Percentiles rank a stretch among this genome's conserved stretches.
phyloP scores from a whole-genome alignment of 2,797 vertebrate species.

The Xenopus petersii region DNA sequence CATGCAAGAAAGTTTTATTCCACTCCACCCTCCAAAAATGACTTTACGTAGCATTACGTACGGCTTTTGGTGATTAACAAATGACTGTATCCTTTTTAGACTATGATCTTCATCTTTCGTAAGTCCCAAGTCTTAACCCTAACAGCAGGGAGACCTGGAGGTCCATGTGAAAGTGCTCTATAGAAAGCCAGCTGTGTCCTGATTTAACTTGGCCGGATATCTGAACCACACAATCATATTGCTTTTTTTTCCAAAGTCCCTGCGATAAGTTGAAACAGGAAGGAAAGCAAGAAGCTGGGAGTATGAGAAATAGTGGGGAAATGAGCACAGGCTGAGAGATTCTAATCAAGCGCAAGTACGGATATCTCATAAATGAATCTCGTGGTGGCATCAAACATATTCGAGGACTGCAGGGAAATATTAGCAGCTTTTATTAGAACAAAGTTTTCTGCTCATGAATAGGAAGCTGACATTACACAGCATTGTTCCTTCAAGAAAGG shows the following conservation, averaged over 20 bases:
- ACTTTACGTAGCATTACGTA: no score
- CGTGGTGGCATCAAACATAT: not conserved
- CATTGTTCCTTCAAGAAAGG: no score
- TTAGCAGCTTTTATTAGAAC: no score
- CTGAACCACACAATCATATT: constrained; percentile 17
- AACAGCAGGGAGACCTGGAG: constrained; percentile 19
- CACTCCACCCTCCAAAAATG: no score
- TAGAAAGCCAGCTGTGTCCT: not conserved
- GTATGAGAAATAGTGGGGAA: not conserved
- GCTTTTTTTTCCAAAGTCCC: constrained; percentile 20
- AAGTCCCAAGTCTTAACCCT: not conserved
- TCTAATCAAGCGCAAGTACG: not conserved
- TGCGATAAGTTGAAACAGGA: constrained; percentile 29
- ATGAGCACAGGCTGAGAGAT: not conserved
- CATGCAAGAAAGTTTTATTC: no score
- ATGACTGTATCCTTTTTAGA: no score
- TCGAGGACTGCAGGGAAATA: not conserved
- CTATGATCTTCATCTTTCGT: no score
- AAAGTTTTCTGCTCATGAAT: no score
- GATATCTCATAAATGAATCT: not conserved
- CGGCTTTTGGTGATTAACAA: no score
- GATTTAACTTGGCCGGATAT: constrained; percentile 23
- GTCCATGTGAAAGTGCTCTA: constrained; percentile 37
- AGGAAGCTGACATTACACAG: no score
- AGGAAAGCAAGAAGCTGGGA: constrained; percentile 14